Percentiles rank a stretch among this genome's conserved stretches.
These are phyloP conservation scores for Catalaphyllia jardinei DNA, from an alignment of 64 coral and sea anemone species.

Conservation along the genomic window DNA sequence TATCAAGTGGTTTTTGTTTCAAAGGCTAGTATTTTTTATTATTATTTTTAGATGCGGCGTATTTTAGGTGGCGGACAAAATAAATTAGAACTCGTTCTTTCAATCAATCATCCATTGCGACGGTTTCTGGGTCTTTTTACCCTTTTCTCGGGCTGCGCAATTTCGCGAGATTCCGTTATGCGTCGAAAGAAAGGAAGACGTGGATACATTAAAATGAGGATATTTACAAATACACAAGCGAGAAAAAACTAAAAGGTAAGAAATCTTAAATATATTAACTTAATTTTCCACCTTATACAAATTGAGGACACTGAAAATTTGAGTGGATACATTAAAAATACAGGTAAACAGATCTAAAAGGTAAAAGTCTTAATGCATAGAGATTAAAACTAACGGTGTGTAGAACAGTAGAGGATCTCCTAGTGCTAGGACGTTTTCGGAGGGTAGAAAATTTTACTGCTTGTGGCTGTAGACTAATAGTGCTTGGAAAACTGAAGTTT, in stretches of 20 bases:
- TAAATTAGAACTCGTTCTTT: neutral
- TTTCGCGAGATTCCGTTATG: constrained; percentile 9
- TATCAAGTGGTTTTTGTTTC: neutral
- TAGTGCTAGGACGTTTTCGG: neutral
- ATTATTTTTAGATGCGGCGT: neutral
- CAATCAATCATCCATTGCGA: neutral
- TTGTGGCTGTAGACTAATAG: constrained; percentile 12
- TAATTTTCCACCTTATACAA: no score
- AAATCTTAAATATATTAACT: no score
- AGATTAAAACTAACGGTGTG: neutral
- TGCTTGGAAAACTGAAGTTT: constrained; percentile 7
- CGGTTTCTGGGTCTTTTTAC: neutral
- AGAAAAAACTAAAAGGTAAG: no score
- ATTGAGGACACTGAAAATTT: no score
- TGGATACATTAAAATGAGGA: neutral
- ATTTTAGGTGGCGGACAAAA: constrained; percentile 2
- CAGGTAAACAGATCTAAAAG: no score
- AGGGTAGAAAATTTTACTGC: constrained; percentile 2
- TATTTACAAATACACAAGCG: no score
- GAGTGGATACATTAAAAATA: no score
- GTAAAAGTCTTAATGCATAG: no score
- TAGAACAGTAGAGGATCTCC: neutral
- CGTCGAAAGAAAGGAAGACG: constrained; percentile 12
- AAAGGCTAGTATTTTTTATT: neutral
- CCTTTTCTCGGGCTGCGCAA: neutral